These are phyloP conservation scores for Drosophila yakuba DNA, from an alignment of 1,140 invertebrate species.

Conservation along the genomic window DNA sequence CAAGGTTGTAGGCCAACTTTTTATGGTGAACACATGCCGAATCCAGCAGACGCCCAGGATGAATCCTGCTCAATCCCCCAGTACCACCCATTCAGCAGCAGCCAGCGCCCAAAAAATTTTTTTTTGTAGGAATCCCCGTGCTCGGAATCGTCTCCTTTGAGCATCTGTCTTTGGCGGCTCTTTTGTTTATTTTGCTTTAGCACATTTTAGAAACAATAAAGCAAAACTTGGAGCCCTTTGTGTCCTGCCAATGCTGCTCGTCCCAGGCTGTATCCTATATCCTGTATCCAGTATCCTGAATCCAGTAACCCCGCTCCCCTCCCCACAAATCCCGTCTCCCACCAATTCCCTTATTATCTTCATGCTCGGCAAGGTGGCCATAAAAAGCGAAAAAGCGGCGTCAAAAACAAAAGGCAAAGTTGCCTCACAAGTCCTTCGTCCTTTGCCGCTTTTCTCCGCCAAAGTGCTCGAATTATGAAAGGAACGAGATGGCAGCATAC, in stretches of 20 bases:
- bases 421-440: slow-evolving; percentile 16
- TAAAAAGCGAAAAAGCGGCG: slow-evolving; percentile 69
- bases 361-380: slow-evolving; percentile 47
- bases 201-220: slow-evolving; percentile 81
- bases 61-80: not conserved
- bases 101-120: not conserved
- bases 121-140: not conserved
- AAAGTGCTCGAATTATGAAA: slow-evolving; percentile 46
- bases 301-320: not conserved
- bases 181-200: slow-evolving; percentile 78
- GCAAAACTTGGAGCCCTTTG: slow-evolving; percentile 76
- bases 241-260: slow-evolving; percentile 44
- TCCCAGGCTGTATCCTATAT: slow-evolving; percentile 2
- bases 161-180: slow-evolving; percentile 42
- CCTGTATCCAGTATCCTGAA: too few relatives aligned
- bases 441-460: not conserved
- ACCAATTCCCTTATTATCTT: slow-evolving; percentile 52
- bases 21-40: slow-evolving; percentile 49
- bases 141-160: not conserved
- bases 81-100: not conserved
- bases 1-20: slow-evolving; percentile 22
- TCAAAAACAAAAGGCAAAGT: slow-evolving; percentile 64
- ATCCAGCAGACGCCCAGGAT: slow-evolving; percentile 10
- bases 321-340: not conserved
- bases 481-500: not conserved